Evolutionary conservation across 2,888 invertebrate genomes (phyloP).

Genomic region (Aleiodes testaceus): DNA sequence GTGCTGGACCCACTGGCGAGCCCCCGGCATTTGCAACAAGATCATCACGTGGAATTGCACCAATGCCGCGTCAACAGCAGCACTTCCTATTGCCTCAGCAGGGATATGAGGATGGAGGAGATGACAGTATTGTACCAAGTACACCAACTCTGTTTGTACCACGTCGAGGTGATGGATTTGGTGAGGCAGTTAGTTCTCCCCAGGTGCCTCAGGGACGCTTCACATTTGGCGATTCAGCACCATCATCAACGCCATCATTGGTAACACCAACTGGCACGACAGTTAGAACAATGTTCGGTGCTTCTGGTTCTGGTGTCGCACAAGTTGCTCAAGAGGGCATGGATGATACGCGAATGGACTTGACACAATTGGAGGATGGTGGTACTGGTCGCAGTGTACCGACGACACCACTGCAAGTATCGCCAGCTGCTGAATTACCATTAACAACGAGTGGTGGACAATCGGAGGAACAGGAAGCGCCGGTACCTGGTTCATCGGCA

Average conservation of each 20-base stretch:
- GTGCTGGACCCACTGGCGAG: slow-evolving; percentile 74
- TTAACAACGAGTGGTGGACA: slow-evolving; percentile 64
- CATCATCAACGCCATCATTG: slow-evolving; percentile 63
- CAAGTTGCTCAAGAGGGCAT: slow-evolving; percentile 79
- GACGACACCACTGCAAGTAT: slow-evolving; percentile 80
- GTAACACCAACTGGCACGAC: slow-evolving; percentile 56
- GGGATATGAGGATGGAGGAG: slow-evolving; percentile 80
- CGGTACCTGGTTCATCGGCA: slow-evolving; percentile 59
- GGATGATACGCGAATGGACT: slow-evolving; percentile 85
- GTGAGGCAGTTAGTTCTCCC: slow-evolving; percentile 94
- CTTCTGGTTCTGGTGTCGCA: slow-evolving; percentile 67
- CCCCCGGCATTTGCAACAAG: slow-evolving; percentile 66
- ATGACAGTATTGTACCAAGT: slow-evolving; percentile 90
- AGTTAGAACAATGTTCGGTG: slow-evolving; percentile 61
- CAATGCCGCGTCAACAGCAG: slow-evolving; percentile 74
- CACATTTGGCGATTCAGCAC: slow-evolving; percentile 77
- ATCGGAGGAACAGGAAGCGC: slow-evolving; percentile 64
- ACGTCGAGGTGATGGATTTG: slow-evolving; percentile 88
- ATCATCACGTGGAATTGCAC: slow-evolving; percentile 73
- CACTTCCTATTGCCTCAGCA: slow-evolving; percentile 74
- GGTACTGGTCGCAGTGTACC: slow-evolving; percentile 81
- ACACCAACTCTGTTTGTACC: slow-evolving; percentile 91
- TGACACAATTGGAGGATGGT: slow-evolving; percentile 77
- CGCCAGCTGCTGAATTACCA: slow-evolving; percentile 73
- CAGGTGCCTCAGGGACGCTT: slow-evolving; percentile 81